These are phyloP conservation scores for Thymallus thymallus DNA, from an alignment of 2,113 vertebrate species.

Conservation along the genomic window DNA sequence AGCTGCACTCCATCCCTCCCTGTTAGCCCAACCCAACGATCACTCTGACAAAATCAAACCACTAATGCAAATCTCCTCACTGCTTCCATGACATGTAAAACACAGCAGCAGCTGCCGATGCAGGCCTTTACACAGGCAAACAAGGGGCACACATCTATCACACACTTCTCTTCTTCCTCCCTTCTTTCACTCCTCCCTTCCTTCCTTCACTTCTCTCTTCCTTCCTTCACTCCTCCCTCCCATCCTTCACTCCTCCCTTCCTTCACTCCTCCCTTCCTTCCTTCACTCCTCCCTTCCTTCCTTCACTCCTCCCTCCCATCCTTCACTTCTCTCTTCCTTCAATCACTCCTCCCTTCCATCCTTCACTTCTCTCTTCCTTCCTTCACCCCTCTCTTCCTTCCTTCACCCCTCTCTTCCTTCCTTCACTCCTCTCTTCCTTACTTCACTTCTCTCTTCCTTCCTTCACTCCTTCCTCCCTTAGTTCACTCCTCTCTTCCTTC, in stretches of 20 bases:
- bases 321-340: background rate
- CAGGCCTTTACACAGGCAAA: constrained; percentile 58
- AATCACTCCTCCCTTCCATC: no score
- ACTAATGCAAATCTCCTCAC: constrained; percentile 21
- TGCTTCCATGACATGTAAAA: constrained; percentile 63
- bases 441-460: no score
- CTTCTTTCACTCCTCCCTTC: background rate
- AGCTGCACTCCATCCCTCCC: background rate
- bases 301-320: no score
- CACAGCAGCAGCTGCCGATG: constrained; percentile 69
- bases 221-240: background rate
- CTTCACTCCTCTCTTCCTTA: background rate
- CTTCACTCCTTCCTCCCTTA: no score
- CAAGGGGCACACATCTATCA: constrained; percentile 55
- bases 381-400: background rate
- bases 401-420: no score
- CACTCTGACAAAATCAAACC: background rate
- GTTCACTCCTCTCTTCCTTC: background rate
- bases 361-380: no score
- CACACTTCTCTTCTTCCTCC: constrained; percentile 1
- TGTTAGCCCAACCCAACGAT: no score
- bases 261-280: background rate
- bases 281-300: no score
- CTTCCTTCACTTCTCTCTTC: no score
- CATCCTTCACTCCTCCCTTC: no score